phyloP scores from a whole-genome alignment of 2,888 invertebrate genomes.

The Priocnemis perturbator region DNA sequence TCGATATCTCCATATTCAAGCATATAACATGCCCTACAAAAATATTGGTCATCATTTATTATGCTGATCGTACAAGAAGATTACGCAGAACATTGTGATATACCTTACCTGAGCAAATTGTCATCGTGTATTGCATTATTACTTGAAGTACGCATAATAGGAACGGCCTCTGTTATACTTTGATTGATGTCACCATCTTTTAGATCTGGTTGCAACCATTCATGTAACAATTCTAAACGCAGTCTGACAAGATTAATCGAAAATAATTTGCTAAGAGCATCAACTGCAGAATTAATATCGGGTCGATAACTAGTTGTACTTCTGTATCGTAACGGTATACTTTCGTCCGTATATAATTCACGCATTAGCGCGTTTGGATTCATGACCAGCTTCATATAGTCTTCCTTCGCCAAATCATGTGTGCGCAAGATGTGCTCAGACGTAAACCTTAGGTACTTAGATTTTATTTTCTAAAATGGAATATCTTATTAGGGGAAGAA shows the following conservation, averaged over 20 bases:
- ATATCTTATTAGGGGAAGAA: conserved; percentile 2
- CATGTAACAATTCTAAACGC: conserved; percentile 71
- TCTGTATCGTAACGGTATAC: conserved; percentile 73
- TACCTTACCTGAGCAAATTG: conserved; percentile 61
- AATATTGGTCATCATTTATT: background rate
- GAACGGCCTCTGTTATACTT: conserved; percentile 58
- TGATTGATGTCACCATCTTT: conserved; percentile 53
- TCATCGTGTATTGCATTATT: conserved; percentile 48
- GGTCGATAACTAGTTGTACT: conserved; percentile 66
- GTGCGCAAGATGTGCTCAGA: conserved; percentile 76
- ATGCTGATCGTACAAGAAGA: background rate
- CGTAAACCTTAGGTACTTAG: conserved; percentile 75
- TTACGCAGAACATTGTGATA: background rate
- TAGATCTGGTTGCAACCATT: conserved; percentile 68
- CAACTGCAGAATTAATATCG: conserved; percentile 76
- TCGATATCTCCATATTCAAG: conserved; percentile 64
- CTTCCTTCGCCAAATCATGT: conserved; percentile 73
- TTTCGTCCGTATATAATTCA: conserved; percentile 76
- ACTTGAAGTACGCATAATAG: conserved; percentile 27
- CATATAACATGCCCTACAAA: conserved; percentile 71
- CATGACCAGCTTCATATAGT: conserved; percentile 73
- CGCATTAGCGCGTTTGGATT: conserved; percentile 74
- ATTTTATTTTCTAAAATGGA: conserved; percentile 72
- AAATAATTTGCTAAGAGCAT: conserved; percentile 73
- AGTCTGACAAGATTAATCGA: conserved; percentile 71